These are phyloP conservation scores for Nematostella vectensis DNA, from an alignment of 92 coral and sea anemone species.

Conservation along the genomic window DNA sequence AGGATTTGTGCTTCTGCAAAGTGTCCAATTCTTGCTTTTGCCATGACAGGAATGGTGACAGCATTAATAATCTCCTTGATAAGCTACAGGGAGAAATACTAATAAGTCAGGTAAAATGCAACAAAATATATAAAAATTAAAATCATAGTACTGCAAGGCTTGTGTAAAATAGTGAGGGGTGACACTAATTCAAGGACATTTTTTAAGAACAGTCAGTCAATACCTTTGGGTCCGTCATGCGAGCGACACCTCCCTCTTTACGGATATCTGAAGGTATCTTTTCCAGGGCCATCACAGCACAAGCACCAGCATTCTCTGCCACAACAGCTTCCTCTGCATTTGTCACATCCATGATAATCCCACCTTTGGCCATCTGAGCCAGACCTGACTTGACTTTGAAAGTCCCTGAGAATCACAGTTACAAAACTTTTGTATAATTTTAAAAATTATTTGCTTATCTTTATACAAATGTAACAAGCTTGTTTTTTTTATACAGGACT, in stretches of 20 bases:
- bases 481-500: not conserved
- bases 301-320: slow-evolving; percentile 98
- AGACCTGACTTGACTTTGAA: slow-evolving; percentile 92
- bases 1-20: slow-evolving; percentile 98
- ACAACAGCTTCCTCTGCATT: slow-evolving; percentile 84
- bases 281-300: slow-evolving; percentile 99
- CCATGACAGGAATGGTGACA: slow-evolving; percentile 97
- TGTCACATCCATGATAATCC: slow-evolving; percentile 96
- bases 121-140: no score
- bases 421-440: not conserved
- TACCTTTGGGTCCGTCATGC: slow-evolving; percentile 99
- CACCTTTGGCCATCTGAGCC: slow-evolving; percentile 99
- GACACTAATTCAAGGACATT: no score
- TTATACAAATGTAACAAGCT: no score
- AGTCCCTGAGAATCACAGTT: slow-evolving; percentile 49
- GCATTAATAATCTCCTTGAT: slow-evolving; percentile 93
- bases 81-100: slow-evolving; percentile 44
- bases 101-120: no score
- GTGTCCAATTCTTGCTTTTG: slow-evolving; percentile 95
- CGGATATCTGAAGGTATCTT: slow-evolving; percentile 97
- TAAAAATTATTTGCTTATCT: no score
- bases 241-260: slow-evolving; percentile 88
- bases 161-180: no score
- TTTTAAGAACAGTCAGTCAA: no score
- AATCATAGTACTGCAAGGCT: no score